Percentiles rank a stretch among this genome's conserved stretches.
These are phyloP conservation scores for Glyphotaelius pellucidus DNA, from an alignment of 2,888 invertebrate genomes.

Conservation along the genomic window DNA sequence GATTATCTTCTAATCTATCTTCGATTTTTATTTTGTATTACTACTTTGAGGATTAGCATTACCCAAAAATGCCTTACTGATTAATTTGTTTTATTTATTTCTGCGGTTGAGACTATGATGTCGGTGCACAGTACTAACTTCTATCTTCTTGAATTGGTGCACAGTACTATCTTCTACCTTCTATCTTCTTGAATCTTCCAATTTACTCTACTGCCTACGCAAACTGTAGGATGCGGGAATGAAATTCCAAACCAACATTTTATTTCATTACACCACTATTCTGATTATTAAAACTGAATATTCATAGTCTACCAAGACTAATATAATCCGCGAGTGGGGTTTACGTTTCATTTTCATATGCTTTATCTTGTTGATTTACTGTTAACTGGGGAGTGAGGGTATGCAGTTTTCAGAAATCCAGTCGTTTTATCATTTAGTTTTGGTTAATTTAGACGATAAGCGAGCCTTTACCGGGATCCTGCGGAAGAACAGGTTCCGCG, in stretches of 20 bases:
- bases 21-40: no score
- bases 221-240: no score
- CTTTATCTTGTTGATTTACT: not conserved
- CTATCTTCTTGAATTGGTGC: not conserved
- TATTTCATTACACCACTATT: not conserved
- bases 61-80: no score
- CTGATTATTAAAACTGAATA: not conserved
- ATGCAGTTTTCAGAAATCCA: conserved; percentile 11
- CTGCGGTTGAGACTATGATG: not conserved
- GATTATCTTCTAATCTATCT: no score
- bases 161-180: not conserved
- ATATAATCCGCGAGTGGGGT: not conserved
- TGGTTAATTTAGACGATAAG: conserved; percentile 15
- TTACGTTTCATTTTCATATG: not conserved
- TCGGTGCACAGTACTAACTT: not conserved
- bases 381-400: not conserved
- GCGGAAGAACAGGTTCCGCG: not conserved
- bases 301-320: not conserved
- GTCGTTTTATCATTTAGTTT: not conserved
- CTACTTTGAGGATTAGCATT: no score
- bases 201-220: not conserved
- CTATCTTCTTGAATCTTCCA: not conserved
- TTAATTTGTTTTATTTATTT: not conserved
- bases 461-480: not conserved
- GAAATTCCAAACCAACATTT: not conserved